Conservation (phyloP, 2,797 vertebrate genomes). For the Mormyrus hasselquistii region DNA sequence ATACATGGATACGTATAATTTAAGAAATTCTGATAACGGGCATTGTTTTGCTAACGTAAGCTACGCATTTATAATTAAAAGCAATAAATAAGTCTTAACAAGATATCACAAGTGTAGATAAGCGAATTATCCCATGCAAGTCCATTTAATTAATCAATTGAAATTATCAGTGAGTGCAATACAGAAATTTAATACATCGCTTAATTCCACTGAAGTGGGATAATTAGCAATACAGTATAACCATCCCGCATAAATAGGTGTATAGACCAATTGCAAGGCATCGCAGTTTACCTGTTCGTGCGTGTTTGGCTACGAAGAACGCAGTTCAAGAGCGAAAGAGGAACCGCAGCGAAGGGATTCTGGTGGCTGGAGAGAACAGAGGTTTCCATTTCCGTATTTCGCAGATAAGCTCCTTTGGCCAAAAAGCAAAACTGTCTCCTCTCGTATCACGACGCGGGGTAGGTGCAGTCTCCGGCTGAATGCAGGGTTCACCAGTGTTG, state of each 20-base stretch:
- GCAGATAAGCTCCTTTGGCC: neutral
- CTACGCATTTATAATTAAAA: neutral
- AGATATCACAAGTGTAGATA: neutral
- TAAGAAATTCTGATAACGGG: neutral
- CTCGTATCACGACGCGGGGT: neutral
- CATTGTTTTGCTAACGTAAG: neutral
- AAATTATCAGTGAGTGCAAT: neutral
- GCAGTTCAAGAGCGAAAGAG: conserved; percentile 25
- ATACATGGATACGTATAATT: neutral
- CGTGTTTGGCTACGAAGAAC: conserved; percentile 27
- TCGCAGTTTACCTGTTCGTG: conserved; percentile 40
- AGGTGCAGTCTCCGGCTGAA: neutral
- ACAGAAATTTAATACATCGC: neutral
- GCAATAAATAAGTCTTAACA: neutral
- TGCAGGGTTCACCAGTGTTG: conserved; percentile 1
- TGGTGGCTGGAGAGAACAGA: conserved; percentile 35
- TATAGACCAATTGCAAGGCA: neutral
- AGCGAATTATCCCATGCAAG: neutral
- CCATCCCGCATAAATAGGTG: neutral
- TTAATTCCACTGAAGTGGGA: neutral
- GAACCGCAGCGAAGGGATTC: conserved; percentile 27
- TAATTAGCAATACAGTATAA: neutral
- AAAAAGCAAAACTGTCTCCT: neutral
- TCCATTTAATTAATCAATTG: neutral
- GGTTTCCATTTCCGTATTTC: conserved; percentile 46